These are phyloP conservation scores for Cheilosia grossa DNA, from an alignment of 2,888 invertebrate genomes.

Conservation along the genomic window DNA sequence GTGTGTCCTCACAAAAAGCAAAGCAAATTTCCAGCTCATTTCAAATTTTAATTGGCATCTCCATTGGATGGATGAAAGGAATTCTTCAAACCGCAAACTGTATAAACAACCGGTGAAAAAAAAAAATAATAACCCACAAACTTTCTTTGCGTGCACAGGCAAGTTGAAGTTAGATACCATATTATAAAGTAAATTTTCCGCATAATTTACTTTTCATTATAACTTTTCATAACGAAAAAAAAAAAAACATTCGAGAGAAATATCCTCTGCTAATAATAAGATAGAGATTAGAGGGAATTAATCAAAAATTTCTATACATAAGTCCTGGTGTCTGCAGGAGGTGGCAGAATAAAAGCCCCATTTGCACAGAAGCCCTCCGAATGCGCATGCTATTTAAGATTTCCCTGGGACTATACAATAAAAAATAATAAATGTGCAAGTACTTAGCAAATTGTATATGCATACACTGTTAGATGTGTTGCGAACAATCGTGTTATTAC, in stretches of 20 bases:
- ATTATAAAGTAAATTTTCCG: conserved; percentile 33
- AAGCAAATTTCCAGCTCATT: conserved; percentile 25
- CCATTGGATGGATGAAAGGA: background rate
- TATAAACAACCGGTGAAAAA: background rate
- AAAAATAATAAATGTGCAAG: conserved; percentile 13
- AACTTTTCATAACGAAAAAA: conserved; percentile 17
- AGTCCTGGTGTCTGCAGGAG: background rate
- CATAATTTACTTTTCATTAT: conserved; percentile 44
- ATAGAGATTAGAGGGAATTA: conserved; percentile 6
- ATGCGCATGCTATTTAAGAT: background rate
- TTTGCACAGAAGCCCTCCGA: background rate
- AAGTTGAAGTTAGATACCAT: background rate
- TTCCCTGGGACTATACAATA: conserved; percentile 1
- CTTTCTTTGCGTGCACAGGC: background rate
- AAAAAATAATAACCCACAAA: background rate
- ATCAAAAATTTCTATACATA: background rate
- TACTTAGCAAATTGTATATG: background rate
- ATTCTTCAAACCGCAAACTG: conserved; percentile 5
- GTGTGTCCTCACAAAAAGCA: background rate
- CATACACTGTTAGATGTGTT: too few relatives aligned
- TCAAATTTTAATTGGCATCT: conserved; percentile 25
- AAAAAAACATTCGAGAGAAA: background rate
- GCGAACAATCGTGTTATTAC: conserved; percentile 13
- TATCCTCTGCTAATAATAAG: background rate
- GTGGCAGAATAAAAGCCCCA: background rate